Conservation (phyloP, 2,888 invertebrate species). For the Orchesella flavescens region DNA sequence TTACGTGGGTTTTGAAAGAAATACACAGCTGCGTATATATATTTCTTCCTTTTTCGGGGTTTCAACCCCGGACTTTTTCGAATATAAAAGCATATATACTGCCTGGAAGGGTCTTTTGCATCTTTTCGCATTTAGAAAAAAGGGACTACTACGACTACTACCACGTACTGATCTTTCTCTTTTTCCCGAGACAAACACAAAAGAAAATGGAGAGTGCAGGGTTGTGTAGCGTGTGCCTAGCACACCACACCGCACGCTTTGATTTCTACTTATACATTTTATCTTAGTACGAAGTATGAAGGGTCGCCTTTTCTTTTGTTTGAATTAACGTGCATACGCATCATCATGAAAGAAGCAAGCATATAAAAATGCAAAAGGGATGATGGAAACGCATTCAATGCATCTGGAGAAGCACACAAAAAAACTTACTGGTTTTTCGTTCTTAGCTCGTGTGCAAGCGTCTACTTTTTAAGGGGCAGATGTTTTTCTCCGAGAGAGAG, state of each 20-base stretch:
- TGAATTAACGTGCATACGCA: background rate
- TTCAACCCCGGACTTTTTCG: background rate
- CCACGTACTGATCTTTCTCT: too few species aligned
- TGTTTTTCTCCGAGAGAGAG: conserved; percentile 50
- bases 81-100: background rate
- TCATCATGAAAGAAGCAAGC: background rate
- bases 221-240: too few species aligned
- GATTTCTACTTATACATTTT: too few species aligned
- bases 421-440: background rate
- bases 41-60: background rate
- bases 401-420: background rate
- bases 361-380: background rate
- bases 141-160: too few species aligned
- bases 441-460: background rate
- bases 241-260: too few species aligned
- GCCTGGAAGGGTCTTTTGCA: too few species aligned
- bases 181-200: background rate
- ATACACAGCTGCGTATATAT: too few species aligned
- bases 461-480: conserved; percentile 59
- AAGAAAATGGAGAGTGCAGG: too few species aligned
- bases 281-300: too few species aligned
- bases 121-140: too few species aligned
- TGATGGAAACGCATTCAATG: too few species aligned
- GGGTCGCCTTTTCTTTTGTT: conserved; percentile 6
- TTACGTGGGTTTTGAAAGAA: too few species aligned